phyloP scores from a whole-genome alignment of 1,140 invertebrate genomes.

The Lepidurus apus region DNA sequence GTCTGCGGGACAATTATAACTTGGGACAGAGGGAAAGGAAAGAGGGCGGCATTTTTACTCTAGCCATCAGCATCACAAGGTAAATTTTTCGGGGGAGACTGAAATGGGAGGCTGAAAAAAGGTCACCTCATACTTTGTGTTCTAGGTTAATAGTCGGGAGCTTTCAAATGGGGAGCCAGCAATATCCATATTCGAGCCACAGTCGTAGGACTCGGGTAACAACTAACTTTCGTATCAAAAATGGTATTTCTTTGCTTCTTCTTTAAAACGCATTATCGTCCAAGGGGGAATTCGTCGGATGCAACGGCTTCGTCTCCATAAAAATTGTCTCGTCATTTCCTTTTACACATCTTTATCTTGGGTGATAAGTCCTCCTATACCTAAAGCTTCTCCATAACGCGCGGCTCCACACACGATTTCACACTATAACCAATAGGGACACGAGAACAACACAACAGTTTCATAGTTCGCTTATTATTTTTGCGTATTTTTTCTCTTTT shows the following conservation, averaged over 20 bases:
- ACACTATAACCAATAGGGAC: conserved; percentile 19
- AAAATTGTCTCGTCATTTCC: conserved; percentile 22
- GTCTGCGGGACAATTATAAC: conserved; percentile 3
- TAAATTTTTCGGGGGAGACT: not conserved
- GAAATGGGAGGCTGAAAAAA: not conserved
- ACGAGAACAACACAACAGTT: conserved; percentile 21
- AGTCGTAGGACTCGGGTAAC: conserved; percentile 8
- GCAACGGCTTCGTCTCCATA: conserved; percentile 13
- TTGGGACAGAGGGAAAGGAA: not conserved
- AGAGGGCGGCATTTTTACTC: not conserved
- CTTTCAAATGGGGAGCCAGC: not conserved
- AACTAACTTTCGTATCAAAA: conserved; percentile 22
- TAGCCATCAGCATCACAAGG: conserved; percentile 13
- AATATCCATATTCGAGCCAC: conserved; percentile 14
- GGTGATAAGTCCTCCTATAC: conserved; percentile 6
- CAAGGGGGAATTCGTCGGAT: conserved; percentile 10
- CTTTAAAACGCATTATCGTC: conserved; percentile 11
- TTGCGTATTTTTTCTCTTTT: conserved; percentile 1
- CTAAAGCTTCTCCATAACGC: conserved; percentile 15
- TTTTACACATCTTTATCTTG: not conserved
- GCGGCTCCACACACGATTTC: conserved; percentile 14
- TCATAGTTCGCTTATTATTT: conserved; percentile 15
- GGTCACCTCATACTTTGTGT: not conserved
- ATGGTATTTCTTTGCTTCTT: conserved; percentile 16
- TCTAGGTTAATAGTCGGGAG: not conserved